phyloP scores from a whole-genome alignment of 2,888 invertebrate species.

The Acronicta psi region DNA sequence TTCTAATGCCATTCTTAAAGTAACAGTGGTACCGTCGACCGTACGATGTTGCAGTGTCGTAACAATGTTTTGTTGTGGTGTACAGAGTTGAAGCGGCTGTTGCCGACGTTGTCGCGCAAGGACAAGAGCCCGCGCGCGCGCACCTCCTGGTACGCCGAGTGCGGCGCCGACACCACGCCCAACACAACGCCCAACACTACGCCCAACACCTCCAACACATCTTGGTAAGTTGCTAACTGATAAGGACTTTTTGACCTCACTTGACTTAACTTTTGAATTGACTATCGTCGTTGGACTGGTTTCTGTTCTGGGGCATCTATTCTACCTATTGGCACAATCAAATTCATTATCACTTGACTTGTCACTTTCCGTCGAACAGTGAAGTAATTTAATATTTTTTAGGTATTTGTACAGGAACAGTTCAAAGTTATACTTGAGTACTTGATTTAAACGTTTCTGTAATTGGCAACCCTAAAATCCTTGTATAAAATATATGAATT shows the following conservation, averaged over 20 bases:
- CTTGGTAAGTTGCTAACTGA: constrained; percentile 72
- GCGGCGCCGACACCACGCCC: constrained; percentile 81
- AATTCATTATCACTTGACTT: no score
- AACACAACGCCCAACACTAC: constrained; percentile 68
- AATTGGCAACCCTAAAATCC: no score
- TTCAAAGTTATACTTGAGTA: no score
- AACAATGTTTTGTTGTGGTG: constrained; percentile 32
- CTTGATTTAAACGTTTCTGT: no score
- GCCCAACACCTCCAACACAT: constrained; percentile 75
- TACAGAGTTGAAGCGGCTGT: constrained; percentile 82
- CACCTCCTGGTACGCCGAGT: constrained; percentile 92
- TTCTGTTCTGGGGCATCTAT: no score
- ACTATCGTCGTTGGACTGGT: no score
- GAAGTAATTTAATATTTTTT: no score
- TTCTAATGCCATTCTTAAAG: constrained; percentile 2
- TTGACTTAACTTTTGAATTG: no score
- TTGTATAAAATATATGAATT: constrained; percentile 22
- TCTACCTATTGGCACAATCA: no score
- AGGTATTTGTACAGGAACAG: no score
- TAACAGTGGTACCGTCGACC: constrained; percentile 4
- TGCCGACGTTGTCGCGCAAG: constrained; percentile 83
- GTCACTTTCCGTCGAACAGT: no score
- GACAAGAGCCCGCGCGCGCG: constrained; percentile 83
- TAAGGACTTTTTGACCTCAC: no score
- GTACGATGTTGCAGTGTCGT: constrained; percentile 11